Percentiles rank a stretch among this genome's conserved stretches.
Conservation (phyloP, 2,888 invertebrate genomes). For the Laspeyria flexula region DNA sequence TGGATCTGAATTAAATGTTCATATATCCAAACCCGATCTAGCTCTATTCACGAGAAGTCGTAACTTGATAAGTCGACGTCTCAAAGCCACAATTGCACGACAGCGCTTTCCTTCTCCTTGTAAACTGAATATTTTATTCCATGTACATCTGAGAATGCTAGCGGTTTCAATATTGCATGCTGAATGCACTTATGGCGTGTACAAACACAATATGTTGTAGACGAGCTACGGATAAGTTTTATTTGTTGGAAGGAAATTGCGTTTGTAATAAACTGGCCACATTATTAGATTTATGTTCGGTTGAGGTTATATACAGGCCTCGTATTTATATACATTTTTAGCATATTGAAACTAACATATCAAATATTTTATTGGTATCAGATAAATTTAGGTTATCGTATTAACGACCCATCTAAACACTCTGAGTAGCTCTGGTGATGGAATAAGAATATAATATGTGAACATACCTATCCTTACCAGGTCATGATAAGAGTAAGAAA, state of each 20-base stretch:
- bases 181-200: slow-evolving; percentile 12
- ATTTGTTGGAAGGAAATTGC: slow-evolving; percentile 8
- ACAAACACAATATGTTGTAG: slow-evolving; percentile 13
- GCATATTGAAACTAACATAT: no score
- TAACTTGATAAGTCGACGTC: background rate
- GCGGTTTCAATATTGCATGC: slow-evolving; percentile 7
- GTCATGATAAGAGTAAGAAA: no score
- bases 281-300: background rate
- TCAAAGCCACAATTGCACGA: background rate
- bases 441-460: no score
- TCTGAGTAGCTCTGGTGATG: no score
- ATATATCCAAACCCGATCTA: no score
- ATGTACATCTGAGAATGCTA: background rate
- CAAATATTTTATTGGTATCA: no score
- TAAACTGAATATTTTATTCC: slow-evolving; percentile 7
- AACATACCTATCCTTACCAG: no score
- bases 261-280: background rate
- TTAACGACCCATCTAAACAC: no score
- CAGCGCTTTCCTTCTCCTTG: background rate
- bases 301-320: no score
- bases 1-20: no score
- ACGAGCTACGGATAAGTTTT: slow-evolving; percentile 8
- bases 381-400: no score
- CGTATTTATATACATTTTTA: no score
- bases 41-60: background rate